Evolutionary conservation across 2,797 vertebrate species (phyloP).

Genomic region (Siniperca obscura): DNA sequence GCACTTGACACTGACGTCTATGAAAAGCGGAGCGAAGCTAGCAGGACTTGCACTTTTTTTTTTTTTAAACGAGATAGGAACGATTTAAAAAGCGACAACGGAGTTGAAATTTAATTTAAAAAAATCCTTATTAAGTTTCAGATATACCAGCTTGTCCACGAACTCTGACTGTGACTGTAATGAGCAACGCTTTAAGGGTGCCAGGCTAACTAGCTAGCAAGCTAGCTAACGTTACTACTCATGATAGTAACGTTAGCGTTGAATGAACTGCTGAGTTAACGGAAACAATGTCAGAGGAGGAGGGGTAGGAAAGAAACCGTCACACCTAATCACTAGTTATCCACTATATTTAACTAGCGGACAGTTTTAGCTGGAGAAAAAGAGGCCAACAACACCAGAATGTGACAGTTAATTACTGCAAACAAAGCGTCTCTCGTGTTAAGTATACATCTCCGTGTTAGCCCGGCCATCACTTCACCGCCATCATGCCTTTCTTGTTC

Average conservation of each 20-base stretch:
- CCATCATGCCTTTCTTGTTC: slow-evolving; percentile 16
- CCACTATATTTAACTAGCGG: not conserved
- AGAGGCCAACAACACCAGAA: accelerated
- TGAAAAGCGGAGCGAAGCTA: not conserved
- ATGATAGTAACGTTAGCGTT: not conserved
- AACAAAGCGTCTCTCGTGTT: not conserved
- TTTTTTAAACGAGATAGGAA: too few species aligned
- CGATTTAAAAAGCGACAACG: too few species aligned
- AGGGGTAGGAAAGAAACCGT: not conserved
- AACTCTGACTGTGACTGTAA: not conserved
- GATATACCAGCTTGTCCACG: not conserved
- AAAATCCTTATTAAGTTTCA: too few species aligned
- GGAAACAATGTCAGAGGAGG: not conserved
- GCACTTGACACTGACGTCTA: too few species aligned
- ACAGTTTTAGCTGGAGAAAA: not conserved
- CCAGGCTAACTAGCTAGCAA: too few species aligned
- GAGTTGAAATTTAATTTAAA: too few species aligned
- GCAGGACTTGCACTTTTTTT: too few species aligned
- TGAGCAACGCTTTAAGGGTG: too few species aligned
- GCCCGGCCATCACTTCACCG: not conserved
- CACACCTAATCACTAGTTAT: too few species aligned
- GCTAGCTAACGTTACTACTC: not conserved
- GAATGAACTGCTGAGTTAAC: not conserved
- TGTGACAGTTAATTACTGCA: not conserved
- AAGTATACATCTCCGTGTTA: not conserved